Percentiles rank a stretch among this genome's conserved stretches.
Conservation (phyloP, 35 echinoderm and acorn worm species). For the Anneissia japonica region DNA sequence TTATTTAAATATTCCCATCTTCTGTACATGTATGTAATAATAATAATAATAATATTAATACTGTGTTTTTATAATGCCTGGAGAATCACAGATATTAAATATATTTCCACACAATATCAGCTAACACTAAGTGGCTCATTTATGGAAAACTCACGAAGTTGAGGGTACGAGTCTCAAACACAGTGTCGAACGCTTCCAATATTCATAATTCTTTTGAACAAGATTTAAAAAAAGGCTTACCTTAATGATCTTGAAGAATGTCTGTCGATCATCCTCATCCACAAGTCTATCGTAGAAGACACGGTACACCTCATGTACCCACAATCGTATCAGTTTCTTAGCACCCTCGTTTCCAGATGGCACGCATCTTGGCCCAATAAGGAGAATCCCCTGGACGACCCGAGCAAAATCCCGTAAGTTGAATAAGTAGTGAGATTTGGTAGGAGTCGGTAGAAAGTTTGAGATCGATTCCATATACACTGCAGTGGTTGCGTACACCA, state of each 20-base stretch:
- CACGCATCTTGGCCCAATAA: slow-evolving; percentile 57
- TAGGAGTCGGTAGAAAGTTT: slow-evolving; percentile 88
- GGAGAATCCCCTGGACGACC: slow-evolving; percentile 86
- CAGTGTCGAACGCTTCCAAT: too few species aligned
- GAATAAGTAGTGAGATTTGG: slow-evolving; percentile 91
- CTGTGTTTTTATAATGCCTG: too few species aligned
- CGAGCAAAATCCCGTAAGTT: slow-evolving; percentile 89
- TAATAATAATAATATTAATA: too few species aligned
- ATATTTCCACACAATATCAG: too few species aligned
- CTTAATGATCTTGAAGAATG: slow-evolving; percentile 86
- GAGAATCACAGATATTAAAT: too few species aligned
- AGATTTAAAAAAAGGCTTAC: too few species aligned
- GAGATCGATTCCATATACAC: slow-evolving; percentile 83
- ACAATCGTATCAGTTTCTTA: slow-evolving; percentile 81
- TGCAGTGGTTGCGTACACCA: slow-evolving; percentile 87
- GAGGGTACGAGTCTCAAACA: too few species aligned
- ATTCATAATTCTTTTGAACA: too few species aligned
- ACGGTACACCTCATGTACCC: slow-evolving; percentile 96
- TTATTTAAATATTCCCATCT: too few species aligned
- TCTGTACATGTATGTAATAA: too few species aligned
- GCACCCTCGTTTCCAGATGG: slow-evolving; percentile 57
- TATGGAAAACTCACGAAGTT: too few species aligned
- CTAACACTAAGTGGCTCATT: too few species aligned
- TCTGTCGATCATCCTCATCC: slow-evolving; percentile 70
- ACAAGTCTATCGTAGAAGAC: slow-evolving; percentile 98